Base-by-base conservation (phyloP, 2,113 vertebrate species). In the Nycticebus coucang region DNA sequence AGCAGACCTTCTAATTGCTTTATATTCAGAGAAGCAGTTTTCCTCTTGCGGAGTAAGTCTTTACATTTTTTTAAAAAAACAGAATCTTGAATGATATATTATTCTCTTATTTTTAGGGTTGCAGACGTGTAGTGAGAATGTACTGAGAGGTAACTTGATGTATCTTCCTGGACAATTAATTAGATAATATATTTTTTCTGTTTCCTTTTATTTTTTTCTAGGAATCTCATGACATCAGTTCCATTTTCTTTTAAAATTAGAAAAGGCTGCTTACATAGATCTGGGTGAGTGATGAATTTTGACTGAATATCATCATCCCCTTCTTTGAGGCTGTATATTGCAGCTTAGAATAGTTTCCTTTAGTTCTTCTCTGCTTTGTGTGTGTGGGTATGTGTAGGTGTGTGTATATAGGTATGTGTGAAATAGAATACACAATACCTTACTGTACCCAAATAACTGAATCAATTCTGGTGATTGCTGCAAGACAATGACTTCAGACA, bases 401-500 rank as follows among this genome's bases (percentile, higher is more conserved):
- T 33, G 7, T 30, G 14, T 15, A 3, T 10, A 0, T 26, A 10
- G 0, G 8, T 53, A 7, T 62, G 13, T 6, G 4, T 8, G n/a
- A 28, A 10, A 2, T 18, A 26, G 24, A 74, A 28, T 33, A 37
- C 5, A 30, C 10, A 81, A 8, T 37, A 33, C 66, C 30, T 22
- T 59, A 4, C 3, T 26, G 24, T 30, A 33, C 26, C 59, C 68
- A 71, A 4, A 28, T 50, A 22, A 21, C 37, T 53, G 62, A 91
- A 53, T 68, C 57, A 13, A 3, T 41, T 82, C 69, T 69, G 71
- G 1, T 2, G 7, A 37, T 37, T 24, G 17, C 41, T 12, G 4
- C 3, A 55, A 45, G 1, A 2, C 41, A 41, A 41, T 41, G 41
- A 41, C 41, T 41, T 50, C 14, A 26, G 18, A 24, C n/a, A 62